Evolutionary conservation across 1,140 invertebrate species (phyloP), one percentile per base, ranked within the genome.

Genomic region (Scylla paramamosain): DNA sequence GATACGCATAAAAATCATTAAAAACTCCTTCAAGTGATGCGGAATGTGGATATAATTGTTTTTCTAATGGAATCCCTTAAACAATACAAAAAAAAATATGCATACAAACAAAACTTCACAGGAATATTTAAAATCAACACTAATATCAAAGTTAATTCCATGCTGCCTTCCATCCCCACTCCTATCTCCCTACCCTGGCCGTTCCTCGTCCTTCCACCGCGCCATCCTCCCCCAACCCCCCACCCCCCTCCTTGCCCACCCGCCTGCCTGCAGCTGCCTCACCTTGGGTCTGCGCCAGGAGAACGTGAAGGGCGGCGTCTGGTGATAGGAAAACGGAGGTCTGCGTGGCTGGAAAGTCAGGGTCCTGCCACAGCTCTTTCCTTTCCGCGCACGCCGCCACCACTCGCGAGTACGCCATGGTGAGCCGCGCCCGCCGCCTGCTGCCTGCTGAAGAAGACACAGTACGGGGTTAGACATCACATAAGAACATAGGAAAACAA

Each of bases 241-340:
- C 16, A 3, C 59, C 28, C 12, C 52, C 31, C 46, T 48, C 90
- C 29, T 52, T 67, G 48, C 31, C 48, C 59, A 0, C 48, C 46
- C 46, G 12, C 16, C 45, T n/a, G 25, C 25, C 25, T 59, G n/a
- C 39, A 39, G 39, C 39, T 39, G 39, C 25, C 94, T 91, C 97
- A 98, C 98, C 97, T 98, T 98, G n/a, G 99, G 98, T 96, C 99
- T 97, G 97, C 98, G 99, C 98, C 99, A 99, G 95, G 98, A 98
- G 97, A 99, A 99, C 96, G 98, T 98, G 97, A 99, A 99, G 1
- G 98, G 98, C 25, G 98, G 98, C 31, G 98, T 99, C 97, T 99
- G 98, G 97, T 99, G 98, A 96, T 99, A 99, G 39, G 97, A 99
- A 99, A 4, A 99, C 98, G 0, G 98, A 99, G 0, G 98, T 97